Evolutionary conservation across 64 coral and sea anemone genomes (phyloP), one percentile per base, ranked within the genome.

Genomic region (Cladopsammia gracilis): DNA sequence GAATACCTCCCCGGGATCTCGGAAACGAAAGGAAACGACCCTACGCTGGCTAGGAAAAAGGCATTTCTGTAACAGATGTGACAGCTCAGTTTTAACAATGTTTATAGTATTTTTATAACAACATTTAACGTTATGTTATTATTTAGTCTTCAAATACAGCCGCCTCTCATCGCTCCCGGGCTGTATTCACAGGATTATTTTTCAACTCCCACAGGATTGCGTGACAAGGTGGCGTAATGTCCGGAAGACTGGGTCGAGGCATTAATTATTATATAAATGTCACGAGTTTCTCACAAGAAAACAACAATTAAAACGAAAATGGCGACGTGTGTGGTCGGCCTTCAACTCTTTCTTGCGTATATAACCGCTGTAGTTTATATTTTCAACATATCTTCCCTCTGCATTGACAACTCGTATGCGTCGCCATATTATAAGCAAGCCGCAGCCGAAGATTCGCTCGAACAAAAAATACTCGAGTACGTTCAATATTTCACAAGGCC

Each of bases 401-500:
- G 19, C 19, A 84, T 18, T 20, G 12, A 14, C 11, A n/a, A 84
- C 44, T 46, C 59, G 4, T 47, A 24, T 23, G 42, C 16, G 20
- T 44, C 46, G 15, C 18, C 44, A 20, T n/a, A 48, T n/a, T 3
- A 44, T 84, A 20, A 52, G 15, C 14, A 49, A 75, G 72, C 18
- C 20, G 4, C 11, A 25, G 26, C 10, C 26, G 46, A 3, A 64
- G 80, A 68, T 50, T 65, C 80, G 3, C 60, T 12, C 2, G 80
- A 68, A 3, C 6, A 7, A 0, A 59, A 49, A 67, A 23, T 66
- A 24, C 45, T 20, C 47, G 80, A 84, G 19, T 84, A 84, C 45
- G 80, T 68, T 9, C 16, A 84, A 14, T 68, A 84, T 46, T 67
- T 84, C 20, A 43, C 60, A 6, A 65, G 34, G 62, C 80, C 80